Evolutionary conservation across 2,113 vertebrate genomes (phyloP), one percentile per base, ranked within the genome.

Genomic region (Varanus salvator): DNA sequence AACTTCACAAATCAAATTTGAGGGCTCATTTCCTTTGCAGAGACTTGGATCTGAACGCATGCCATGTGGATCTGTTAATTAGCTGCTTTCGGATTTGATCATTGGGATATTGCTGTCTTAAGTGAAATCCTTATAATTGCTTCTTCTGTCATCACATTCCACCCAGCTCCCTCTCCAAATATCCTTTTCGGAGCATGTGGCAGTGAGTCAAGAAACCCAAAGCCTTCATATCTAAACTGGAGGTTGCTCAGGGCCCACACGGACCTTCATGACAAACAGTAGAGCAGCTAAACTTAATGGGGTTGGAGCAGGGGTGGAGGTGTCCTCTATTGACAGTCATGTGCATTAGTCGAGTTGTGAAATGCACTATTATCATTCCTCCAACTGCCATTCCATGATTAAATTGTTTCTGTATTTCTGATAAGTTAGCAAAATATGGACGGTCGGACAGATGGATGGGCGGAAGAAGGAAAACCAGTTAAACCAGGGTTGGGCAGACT

Each of bases 1-100:
- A 57, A 84, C 88, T 89, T 84, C n/a, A 85, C 74, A 85, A 57
- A 89, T 89, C 82, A 89, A 89, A 78, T 85, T 80, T 85, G 82
- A 85, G 88, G 83, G 74, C 75, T 85, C 82, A 89, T 89, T 89
- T 89, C 74, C 74, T 89, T 76, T 78, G 75, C 64, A 68, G 74
- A 89, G 75, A 85, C 82, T 89, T 89, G 82, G 75, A 85, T 78
- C 74, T 52, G 75, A 85, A 85, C 71, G 74, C 75, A 89, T 89
- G 48, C 74, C 74, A 85, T 85, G 83, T 89, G 82, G 82, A 78
- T 85, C 25, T 57, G 60, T 68, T 89, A 89, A 89, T 89, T 89
- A 85, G 74, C 54, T 85, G 15, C 87, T 80, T 57, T 86, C 78
- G 87, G 38, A 89, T 78, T 64, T n/a, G 54, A 82, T 94, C 83